Evolutionary conservation across 1,140 invertebrate species (phyloP).

Genomic region (Calephelis nemesis): DNA sequence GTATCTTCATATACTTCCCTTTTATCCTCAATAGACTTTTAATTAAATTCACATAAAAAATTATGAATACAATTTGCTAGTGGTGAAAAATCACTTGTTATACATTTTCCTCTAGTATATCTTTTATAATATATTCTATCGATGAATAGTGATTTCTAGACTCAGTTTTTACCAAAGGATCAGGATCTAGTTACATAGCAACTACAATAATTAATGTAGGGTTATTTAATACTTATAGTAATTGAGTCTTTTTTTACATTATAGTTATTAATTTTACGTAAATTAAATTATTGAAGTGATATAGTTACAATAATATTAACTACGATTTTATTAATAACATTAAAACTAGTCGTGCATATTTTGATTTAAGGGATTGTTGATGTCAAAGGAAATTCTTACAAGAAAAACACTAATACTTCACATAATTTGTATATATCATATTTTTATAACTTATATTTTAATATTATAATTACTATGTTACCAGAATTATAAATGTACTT

Average conservation of each 20-base stretch:
- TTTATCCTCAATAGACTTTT: constrained; percentile 1
- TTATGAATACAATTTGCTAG: constrained; percentile 17
- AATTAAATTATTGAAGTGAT: constrained; percentile 10
- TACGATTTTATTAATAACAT: constrained; percentile 8
- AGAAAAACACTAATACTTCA: constrained; percentile 5
- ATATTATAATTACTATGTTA: constrained; percentile 13
- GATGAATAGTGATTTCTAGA: constrained; percentile 6
- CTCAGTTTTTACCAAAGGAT: constrained; percentile 4
- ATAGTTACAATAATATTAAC: constrained; percentile 13
- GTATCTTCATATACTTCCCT: constrained; percentile 1
- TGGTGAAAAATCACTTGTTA: constrained; percentile 18
- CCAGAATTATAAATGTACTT: constrained; percentile 5
- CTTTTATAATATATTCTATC: background rate
- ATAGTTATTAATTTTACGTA: background rate
- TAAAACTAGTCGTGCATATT: constrained; percentile 15
- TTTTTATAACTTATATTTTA: background rate
- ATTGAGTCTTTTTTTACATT: constrained; percentile 21
- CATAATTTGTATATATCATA: constrained; percentile 10
- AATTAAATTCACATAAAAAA: constrained; percentile 16
- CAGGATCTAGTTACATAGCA: constrained; percentile 13
- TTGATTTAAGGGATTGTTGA: background rate
- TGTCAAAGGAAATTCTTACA: constrained; percentile 3
- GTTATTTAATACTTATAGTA: constrained; percentile 4
- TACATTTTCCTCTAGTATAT: constrained; percentile 3
- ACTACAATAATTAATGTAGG: constrained; percentile 10